Conservation (phyloP, 2,797 vertebrate species). For the Platalea minor region DNA sequence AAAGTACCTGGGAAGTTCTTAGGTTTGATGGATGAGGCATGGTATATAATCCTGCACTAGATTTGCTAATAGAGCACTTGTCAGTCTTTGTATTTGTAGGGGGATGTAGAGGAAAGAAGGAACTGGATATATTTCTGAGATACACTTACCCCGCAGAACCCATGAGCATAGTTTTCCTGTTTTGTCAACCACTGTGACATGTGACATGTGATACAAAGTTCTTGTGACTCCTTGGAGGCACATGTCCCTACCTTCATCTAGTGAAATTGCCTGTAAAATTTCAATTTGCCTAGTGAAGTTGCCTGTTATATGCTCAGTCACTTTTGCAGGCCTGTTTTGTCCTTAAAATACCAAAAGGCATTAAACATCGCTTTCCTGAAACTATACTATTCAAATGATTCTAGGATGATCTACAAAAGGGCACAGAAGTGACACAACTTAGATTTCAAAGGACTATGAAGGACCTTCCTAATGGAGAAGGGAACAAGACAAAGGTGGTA, state of each 20-base stretch:
- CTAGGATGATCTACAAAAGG: neutral
- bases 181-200: neutral
- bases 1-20: neutral
- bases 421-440: neutral
- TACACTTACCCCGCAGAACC: neutral
- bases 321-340: neutral
- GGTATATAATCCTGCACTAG: neutral
- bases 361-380: neutral
- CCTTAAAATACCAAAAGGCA: neutral
- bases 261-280: neutral
- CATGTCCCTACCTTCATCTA: fast-evolving
- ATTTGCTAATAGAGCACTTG: neutral
- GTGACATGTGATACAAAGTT: neutral
- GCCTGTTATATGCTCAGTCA: neutral
- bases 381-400: neutral
- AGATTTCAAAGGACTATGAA: neutral
- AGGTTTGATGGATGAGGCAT: neutral
- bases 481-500: neutral
- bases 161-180: neutral
- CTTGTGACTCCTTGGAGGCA: neutral
- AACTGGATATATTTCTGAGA: neutral
- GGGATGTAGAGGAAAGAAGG: neutral
- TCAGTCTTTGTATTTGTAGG: neutral
- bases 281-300: neutral
- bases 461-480: neutral